Evolutionary conservation across 2,888 invertebrate genomes (phyloP), one percentile per base, ranked within the genome.

Genomic region (Hoplodrina blanda): DNA sequence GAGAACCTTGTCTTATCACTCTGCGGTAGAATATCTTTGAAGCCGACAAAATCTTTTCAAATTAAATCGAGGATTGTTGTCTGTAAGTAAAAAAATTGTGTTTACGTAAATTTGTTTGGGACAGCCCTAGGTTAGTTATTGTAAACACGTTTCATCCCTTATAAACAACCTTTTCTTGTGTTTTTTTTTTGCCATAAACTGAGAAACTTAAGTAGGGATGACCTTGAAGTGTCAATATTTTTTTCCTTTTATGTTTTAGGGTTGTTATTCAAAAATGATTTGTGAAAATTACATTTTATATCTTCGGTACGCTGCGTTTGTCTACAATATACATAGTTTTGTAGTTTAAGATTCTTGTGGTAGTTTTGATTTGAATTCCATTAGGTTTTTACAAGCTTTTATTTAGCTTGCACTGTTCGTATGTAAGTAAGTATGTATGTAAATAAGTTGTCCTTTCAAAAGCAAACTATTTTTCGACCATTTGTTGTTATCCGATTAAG

Each of bases 31-130:
- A 73, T 71, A 73, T 77, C 73, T 79, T 69, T 66, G 70, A 81
- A 70, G 69, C 62, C 53, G 20, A 60, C 56, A 69, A 81, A 81
- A 68, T 76, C 72, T 81, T 79, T 71, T 67, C 76, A 78, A 78
- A 76, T 81, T 67, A 50, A 71, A 81, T 76, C 66, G 59, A 7
- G 53, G 49, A 71, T 68, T 76, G 52, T 77, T 72, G 49, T 76
- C 67, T 55, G 62, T 19, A 53, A 50, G 44, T 65, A 68, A 63
- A 68, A 63, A 17, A 60, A 57, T 41, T 25, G 60, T 53, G 25
- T 52, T 60, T 55, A 25, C 37, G 13, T 1, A 59, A 61, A 59
- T 49, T 62, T 49, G 19, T 62, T 59, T 30, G 0, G 0, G 25
- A 17, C 17, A 37, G 20, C 69, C 50, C n/a, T 37, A 55, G 6